Conservation (phyloP, 2,113 vertebrate genomes). For the Istiophorus platypterus region DNA sequence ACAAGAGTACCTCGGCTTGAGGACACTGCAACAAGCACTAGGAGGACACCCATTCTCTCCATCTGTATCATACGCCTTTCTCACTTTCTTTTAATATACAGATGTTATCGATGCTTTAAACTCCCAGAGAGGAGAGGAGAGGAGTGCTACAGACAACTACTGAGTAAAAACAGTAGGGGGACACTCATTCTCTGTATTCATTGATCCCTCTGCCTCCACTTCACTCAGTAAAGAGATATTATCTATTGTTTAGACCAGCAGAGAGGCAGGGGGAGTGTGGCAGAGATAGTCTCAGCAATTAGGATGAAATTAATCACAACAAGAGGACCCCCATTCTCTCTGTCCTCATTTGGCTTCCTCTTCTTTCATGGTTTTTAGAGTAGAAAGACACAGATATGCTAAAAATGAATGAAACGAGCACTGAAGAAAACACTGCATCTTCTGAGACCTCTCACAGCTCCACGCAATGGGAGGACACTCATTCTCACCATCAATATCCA, state of each 20-base stretch:
- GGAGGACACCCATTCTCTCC: constrained; percentile 34
- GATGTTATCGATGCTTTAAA: constrained; percentile 48
- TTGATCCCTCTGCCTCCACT: constrained; percentile 29
- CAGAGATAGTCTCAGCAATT: constrained; percentile 23
- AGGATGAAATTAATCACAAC: constrained; percentile 54
- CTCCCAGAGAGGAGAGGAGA: background rate
- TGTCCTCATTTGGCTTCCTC: constrained; percentile 4
- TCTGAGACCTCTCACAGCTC: constrained; percentile 25
- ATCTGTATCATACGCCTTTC: constrained; percentile 33
- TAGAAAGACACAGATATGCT: background rate
- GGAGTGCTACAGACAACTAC: constrained; percentile 26
- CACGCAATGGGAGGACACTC: background rate
- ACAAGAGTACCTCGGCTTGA: constrained; percentile 38
- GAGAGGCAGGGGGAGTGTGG: background rate
- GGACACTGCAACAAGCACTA: constrained; percentile 27
- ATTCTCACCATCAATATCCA: constrained; percentile 17
- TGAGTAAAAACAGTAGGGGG: constrained; percentile 22
- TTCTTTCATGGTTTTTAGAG: background rate
- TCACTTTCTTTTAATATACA: constrained; percentile 54
- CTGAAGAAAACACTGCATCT: constrained; percentile 5
- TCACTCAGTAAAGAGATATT: constrained; percentile 42
- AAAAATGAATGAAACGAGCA: constrained; percentile 22
- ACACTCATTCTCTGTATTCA: constrained; percentile 16
- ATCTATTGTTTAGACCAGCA: constrained; percentile 54
- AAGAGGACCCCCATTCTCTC: constrained; percentile 11